A percentile compares a stretch with the other conserved stretches of the same genome.
Conservation (phyloP, 2,888 invertebrate genomes). For the Sympetrum striolatum region DNA sequence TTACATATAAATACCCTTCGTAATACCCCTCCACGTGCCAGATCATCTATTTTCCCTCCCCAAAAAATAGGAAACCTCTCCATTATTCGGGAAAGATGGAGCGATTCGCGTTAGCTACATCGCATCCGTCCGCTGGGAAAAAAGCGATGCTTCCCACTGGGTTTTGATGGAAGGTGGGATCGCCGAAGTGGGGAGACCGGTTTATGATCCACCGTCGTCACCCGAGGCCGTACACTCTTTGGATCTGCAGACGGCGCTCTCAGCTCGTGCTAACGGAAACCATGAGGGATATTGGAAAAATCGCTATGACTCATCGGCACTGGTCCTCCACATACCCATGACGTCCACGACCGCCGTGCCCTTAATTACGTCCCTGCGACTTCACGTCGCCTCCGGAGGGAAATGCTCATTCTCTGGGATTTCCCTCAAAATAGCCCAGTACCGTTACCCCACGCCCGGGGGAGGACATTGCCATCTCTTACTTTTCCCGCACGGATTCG, state of each 20-base stretch:
- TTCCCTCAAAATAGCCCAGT: neutral
- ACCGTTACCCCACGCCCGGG: neutral
- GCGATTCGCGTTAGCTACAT: neutral
- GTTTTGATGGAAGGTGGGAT: neutral
- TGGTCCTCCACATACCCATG: neutral
- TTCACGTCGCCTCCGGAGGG: too few species aligned
- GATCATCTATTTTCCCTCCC: too few species aligned
- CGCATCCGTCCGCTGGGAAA: neutral
- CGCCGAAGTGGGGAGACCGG: constrained; percentile 4
- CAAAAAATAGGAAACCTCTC: too few species aligned
- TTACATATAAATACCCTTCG: too few species aligned
- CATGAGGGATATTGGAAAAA: neutral
- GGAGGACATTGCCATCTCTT: neutral
- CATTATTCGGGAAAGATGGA: neutral
- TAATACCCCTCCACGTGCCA: too few species aligned
- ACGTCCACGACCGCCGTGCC: neutral
- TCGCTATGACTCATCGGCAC: constrained; percentile 1
- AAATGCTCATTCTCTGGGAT: neutral
- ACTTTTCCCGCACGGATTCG: neutral
- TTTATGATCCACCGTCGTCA: constrained; percentile 18
- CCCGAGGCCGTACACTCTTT: neutral
- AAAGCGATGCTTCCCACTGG: neutral
- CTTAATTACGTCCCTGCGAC: neutral
- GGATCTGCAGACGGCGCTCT: neutral
- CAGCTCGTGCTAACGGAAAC: neutral